These are phyloP conservation scores for Chromobotia macracanthus DNA, from an alignment of 2,797 vertebrate genomes.

Conservation along the genomic window DNA sequence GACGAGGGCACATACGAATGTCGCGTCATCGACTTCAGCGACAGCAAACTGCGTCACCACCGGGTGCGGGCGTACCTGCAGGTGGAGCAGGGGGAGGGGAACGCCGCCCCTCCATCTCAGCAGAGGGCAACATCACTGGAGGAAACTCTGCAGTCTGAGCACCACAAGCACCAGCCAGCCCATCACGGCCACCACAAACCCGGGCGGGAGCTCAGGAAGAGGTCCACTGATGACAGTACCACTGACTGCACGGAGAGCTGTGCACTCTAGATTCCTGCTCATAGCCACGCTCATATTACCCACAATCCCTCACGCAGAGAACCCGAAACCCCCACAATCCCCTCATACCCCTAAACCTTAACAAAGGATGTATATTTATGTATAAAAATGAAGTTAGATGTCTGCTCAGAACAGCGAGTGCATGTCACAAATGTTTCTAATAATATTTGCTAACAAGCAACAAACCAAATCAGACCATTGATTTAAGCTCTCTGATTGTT, in stretches of 20 bases:
- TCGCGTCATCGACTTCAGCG: constrained; percentile 92
- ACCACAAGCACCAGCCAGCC: constrained; percentile 50
- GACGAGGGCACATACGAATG: constrained; percentile 96
- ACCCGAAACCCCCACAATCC: constrained; percentile 63
- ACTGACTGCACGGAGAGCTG: constrained; percentile 83
- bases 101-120: constrained; percentile 10
- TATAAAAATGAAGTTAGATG: constrained; percentile 70
- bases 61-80: constrained; percentile 90
- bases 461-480: constrained; percentile 39
- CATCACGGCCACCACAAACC: constrained; percentile 70
- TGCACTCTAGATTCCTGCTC: constrained; percentile 74
- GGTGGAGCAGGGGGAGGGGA: constrained; percentile 67
- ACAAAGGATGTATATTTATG: constrained; percentile 74
- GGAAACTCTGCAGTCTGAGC: constrained; percentile 65
- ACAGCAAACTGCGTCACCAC: constrained; percentile 84
- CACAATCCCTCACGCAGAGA: constrained; percentile 52
- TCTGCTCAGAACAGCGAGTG: constrained; percentile 63
- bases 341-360: constrained; percentile 62
- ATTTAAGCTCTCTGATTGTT: constrained; percentile 51
- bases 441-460: constrained; percentile 63
- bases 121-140: constrained; percentile 55
- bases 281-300: constrained; percentile 47
- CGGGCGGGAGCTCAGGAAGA: constrained; percentile 87
- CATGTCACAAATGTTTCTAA: constrained; percentile 78
- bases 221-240: constrained; percentile 77